Percentiles rank a stretch among this genome's conserved stretches.
Evolutionary conservation across 1,140 invertebrate species (phyloP).

Genomic region (Pinna nobilis): DNA sequence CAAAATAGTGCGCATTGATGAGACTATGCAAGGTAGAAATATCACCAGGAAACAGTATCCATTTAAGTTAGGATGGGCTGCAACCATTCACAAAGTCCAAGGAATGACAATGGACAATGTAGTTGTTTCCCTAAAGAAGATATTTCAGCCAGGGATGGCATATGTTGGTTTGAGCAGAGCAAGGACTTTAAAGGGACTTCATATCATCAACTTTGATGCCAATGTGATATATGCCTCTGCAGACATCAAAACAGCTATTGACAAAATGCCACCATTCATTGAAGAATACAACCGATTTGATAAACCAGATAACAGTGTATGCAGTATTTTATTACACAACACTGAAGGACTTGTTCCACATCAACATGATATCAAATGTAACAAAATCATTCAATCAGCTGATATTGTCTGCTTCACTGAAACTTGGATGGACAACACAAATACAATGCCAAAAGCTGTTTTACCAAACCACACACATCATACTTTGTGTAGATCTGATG

Average conservation of each 20-base stretch:
- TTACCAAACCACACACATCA: background rate
- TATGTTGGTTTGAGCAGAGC: slow-evolving; percentile 30
- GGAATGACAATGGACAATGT: slow-evolving; percentile 26
- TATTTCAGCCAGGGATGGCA: slow-evolving; percentile 12
- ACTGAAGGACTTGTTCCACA: slow-evolving; percentile 18
- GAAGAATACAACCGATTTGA: background rate
- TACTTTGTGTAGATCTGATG: background rate
- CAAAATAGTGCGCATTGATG: background rate
- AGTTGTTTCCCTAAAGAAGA: slow-evolving; percentile 26
- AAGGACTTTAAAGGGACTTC: slow-evolving; percentile 10
- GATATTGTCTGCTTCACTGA: slow-evolving; percentile 26
- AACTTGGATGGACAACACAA: slow-evolving; percentile 11
- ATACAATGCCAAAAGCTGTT: background rate
- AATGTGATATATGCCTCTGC: slow-evolving; percentile 13
- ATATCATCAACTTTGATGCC: slow-evolving; percentile 9
- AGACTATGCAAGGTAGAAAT: slow-evolving; percentile 2
- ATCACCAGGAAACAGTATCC: background rate
- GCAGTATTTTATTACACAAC: slow-evolving; percentile 5
- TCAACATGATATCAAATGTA: background rate
- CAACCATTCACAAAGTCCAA: slow-evolving; percentile 45
- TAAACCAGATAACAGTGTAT: background rate
- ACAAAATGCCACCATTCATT: slow-evolving; percentile 1
- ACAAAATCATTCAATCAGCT: background rate
- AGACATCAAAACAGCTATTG: slow-evolving; percentile 2
- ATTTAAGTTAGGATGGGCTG: slow-evolving; percentile 22